Conservation (phyloP, 2,888 invertebrate genomes). For the Pammene aurita region DNA sequence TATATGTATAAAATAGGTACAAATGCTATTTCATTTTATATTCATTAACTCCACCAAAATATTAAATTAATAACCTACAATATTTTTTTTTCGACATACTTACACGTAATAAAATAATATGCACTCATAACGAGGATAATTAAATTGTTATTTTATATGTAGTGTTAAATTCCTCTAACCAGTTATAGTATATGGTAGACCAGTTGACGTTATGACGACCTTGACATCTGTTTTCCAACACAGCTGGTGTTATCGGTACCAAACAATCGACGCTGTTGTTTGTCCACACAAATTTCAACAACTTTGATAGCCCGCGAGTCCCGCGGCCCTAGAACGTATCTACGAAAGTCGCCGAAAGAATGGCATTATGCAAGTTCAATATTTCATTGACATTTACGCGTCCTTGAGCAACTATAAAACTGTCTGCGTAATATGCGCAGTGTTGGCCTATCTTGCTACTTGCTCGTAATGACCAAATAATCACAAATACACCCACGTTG, state of each 20-base stretch:
- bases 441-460: no score
- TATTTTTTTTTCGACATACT: no score
- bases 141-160: background rate
- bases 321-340: background rate
- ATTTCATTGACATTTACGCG: constrained; percentile 31
- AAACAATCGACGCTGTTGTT: constrained; percentile 17
- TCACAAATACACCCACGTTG: no score
- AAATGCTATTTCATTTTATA: no score
- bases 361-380: constrained; percentile 27
- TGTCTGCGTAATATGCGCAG: no score
- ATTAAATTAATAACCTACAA: no score
- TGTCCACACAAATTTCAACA: constrained; percentile 8
- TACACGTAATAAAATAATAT: no score
- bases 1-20: no score
- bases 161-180: background rate
- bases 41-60: no score
- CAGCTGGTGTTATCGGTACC: constrained; percentile 22
- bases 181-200: constrained; percentile 1
- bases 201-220: constrained; percentile 16
- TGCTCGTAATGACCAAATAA: no score
- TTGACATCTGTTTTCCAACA: constrained; percentile 36
- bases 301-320: constrained; percentile 14
- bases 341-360: background rate
- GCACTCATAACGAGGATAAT: no score
- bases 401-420: constrained; percentile 2